Evolutionary conservation across 2,888 invertebrate genomes (phyloP).

Genomic region (Deilephila elpenor): DNA sequence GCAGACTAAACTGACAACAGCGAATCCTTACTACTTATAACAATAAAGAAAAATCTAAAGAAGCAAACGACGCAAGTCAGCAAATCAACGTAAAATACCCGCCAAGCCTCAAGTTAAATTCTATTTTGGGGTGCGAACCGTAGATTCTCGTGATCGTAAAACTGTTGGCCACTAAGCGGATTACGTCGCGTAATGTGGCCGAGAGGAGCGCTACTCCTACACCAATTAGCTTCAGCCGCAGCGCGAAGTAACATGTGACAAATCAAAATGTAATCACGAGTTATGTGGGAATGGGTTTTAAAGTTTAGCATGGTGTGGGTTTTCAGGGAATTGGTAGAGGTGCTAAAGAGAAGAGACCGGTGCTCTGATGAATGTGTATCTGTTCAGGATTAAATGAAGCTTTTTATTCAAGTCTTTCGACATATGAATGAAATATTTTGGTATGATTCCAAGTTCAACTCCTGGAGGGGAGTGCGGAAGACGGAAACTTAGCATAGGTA

Average conservation of each 20-base stretch:
- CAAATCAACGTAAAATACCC: slow-evolving; percentile 3
- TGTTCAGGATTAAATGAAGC: too few relatives aligned
- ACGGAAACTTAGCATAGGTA: too few relatives aligned
- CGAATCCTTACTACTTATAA: neutral
- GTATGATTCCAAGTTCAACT: too few relatives aligned
- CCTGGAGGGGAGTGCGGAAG: too few relatives aligned
- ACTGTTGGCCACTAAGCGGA: slow-evolving; percentile 66
- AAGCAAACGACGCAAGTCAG: neutral
- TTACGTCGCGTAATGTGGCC: slow-evolving; percentile 68
- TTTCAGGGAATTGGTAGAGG: too few relatives aligned
- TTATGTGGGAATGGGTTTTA: neutral
- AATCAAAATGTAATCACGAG: slow-evolving; percentile 19
- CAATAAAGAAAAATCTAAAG: neutral
- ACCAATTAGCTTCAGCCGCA: slow-evolving; percentile 61
- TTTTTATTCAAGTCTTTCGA: too few relatives aligned
- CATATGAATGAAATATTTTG: too few relatives aligned
- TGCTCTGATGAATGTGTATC: too few relatives aligned
- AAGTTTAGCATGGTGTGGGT: neutral
- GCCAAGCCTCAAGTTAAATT: slow-evolving; percentile 12
- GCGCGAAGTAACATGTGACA: slow-evolving; percentile 30
- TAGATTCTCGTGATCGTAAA: slow-evolving; percentile 48
- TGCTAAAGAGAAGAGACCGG: too few relatives aligned
- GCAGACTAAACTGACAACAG: too few relatives aligned
- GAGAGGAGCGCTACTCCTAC: slow-evolving; percentile 52
- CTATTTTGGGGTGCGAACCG: slow-evolving; percentile 9